phyloP scores from a whole-genome alignment of 2,888 invertebrate species.

The Alentia gelatinosa region DNA sequence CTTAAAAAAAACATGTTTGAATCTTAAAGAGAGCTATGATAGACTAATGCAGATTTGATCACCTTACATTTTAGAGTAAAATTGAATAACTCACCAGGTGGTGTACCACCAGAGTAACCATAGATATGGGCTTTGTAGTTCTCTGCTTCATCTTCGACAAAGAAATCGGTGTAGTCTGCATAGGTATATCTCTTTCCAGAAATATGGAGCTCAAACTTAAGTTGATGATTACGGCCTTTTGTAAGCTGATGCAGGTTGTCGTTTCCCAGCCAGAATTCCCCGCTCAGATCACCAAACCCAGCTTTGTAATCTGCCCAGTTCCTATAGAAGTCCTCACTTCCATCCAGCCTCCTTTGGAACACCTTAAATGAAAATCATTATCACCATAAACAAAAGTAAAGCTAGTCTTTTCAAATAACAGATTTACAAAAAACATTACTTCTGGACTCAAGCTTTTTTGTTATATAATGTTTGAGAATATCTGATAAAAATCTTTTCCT shows the following conservation, averaged over 20 bases:
- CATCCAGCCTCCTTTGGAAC: conserved; percentile 90
- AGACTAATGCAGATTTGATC: too few species aligned
- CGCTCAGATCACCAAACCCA: conserved; percentile 88
- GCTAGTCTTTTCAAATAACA: too few species aligned
- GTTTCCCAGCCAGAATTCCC: conserved; percentile 95
- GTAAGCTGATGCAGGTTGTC: conserved; percentile 91
- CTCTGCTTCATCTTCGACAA: not conserved
- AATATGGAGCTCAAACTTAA: not conserved
- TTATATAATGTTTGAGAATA: too few species aligned
- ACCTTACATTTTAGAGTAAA: too few species aligned
- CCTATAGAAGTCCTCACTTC: conserved; percentile 90
- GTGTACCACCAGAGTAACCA: not conserved
- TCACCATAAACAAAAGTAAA: too few species aligned
- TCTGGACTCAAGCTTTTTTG: too few species aligned
- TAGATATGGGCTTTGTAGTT: not conserved
- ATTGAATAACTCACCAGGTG: not conserved
- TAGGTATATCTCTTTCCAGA: not conserved
- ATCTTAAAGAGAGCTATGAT: not conserved
- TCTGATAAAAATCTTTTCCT: too few species aligned
- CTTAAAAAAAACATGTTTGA: not conserved
- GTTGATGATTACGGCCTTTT: conserved; percentile 3
- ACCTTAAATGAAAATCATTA: not conserved
- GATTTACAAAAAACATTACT: too few species aligned
- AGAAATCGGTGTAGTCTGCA: not conserved
- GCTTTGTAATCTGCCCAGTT: conserved; percentile 91